Percentiles rank a stretch among this genome's conserved stretches.
phyloP scores from a whole-genome alignment of 2,888 invertebrate species.

The Cinara cedri region DNA sequence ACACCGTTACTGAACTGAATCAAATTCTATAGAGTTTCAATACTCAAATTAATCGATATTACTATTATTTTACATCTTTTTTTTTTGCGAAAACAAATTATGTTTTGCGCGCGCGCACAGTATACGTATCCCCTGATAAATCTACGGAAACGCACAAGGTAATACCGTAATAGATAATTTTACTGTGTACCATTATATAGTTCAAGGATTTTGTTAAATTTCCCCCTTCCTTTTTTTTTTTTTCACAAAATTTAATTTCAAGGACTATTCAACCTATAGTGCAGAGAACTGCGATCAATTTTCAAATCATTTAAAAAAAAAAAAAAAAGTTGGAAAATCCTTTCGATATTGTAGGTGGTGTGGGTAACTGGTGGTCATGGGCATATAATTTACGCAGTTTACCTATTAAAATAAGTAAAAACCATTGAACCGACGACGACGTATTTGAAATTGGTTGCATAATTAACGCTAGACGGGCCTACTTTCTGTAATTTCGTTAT shows the following conservation, averaged over 20 bases:
- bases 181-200: constrained; percentile 26
- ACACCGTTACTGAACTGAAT: no score
- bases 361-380: constrained; percentile 29
- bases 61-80: no score
- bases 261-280: constrained; percentile 28
- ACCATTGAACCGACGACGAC: constrained; percentile 32
- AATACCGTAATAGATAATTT: constrained; percentile 39
- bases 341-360: constrained; percentile 19
- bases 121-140: constrained; percentile 15
- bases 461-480: neutral
- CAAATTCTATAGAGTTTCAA: no score
- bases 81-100: neutral
- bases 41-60: no score
- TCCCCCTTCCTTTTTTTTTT: constrained; percentile 23
- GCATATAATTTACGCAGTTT: constrained; percentile 34
- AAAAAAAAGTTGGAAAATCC: constrained; percentile 27
- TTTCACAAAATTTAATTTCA: constrained; percentile 41
- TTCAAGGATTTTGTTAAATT: constrained; percentile 50
- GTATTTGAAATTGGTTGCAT: constrained; percentile 33
- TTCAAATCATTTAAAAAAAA: constrained; percentile 21
- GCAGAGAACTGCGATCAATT: constrained; percentile 4
- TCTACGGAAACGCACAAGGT: constrained; percentile 29
- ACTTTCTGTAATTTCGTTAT: constrained; percentile 21
- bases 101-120: neutral
- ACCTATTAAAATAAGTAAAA: constrained; percentile 38